These are phyloP conservation scores for Reticulitermes lucifugus DNA, from an alignment of 2,888 invertebrate species.

Conservation along the genomic window DNA sequence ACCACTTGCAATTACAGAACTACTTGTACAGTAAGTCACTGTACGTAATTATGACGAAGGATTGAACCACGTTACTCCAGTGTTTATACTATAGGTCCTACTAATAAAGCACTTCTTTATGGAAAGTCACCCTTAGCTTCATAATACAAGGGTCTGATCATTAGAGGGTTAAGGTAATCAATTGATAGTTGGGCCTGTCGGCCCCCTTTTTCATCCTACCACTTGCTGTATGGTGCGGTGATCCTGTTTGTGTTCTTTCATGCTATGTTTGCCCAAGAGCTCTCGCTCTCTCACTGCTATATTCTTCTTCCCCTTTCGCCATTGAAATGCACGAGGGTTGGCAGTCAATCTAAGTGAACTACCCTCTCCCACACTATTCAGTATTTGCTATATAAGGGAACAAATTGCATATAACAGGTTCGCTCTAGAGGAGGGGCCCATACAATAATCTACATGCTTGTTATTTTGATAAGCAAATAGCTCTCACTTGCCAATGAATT, in stretches of 20 bases:
- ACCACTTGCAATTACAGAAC: no score
- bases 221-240: constrained; percentile 4
- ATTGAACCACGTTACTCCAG: no score
- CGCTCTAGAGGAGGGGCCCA: not conserved
- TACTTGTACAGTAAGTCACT: no score
- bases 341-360: not conserved
- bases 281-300: constrained; percentile 4
- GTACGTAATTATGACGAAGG: no score
- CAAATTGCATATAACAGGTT: constrained; percentile 29
- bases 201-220: not conserved
- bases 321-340: not conserved
- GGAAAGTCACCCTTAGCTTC: constrained; percentile 1
- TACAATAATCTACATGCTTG: not conserved
- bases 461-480: not conserved
- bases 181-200: constrained; percentile 11
- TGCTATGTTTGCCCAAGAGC: constrained; percentile 33
- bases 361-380: not conserved
- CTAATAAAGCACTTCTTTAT: not conserved
- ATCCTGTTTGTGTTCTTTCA: constrained; percentile 36
- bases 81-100: no score
- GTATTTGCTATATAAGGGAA: constrained; percentile 26
- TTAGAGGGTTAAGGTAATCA: constrained; percentile 33
- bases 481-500: not conserved
- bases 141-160: not conserved
- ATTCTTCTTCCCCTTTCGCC: constrained; percentile 6